These are phyloP conservation scores for Drosophila picticornis DNA, from an alignment of 2,888 invertebrate genomes.

Conservation along the genomic window DNA sequence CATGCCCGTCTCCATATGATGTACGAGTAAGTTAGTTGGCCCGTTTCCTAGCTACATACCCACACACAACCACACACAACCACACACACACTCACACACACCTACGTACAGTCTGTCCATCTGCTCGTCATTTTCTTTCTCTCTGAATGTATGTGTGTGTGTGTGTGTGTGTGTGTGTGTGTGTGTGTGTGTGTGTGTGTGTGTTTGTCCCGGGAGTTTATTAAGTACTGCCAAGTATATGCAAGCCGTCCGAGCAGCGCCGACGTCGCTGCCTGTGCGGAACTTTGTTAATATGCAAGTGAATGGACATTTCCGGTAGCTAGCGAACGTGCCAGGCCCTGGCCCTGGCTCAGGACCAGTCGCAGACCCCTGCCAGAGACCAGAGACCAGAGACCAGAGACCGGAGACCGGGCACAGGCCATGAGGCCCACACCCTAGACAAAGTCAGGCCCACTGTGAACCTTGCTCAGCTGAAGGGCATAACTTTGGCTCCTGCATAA, in stretches of 20 bases:
- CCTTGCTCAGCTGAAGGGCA: conserved; percentile 49
- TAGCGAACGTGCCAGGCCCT: conserved; percentile 68
- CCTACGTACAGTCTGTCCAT: conserved; percentile 13
- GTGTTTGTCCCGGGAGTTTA: conserved; percentile 67
- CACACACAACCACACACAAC: not conserved
- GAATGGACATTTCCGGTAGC: conserved; percentile 82
- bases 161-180: conserved; percentile 5
- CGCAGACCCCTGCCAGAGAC: conserved; percentile 6
- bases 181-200: conserved; percentile 9
- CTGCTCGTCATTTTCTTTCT: conserved; percentile 37
- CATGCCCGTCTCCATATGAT: conserved; percentile 47
- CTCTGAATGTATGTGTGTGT: conserved; percentile 3
- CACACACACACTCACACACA: not conserved
- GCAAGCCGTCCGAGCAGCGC: conserved; percentile 52
- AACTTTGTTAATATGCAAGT: conserved; percentile 80
- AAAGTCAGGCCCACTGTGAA: conserved; percentile 45
- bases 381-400: conserved; percentile 38
- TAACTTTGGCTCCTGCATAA: conserved; percentile 30
- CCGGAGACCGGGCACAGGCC: conserved; percentile 25
- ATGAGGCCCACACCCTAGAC: conserved; percentile 9
- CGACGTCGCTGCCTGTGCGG: conserved; percentile 64
- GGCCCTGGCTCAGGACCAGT: conserved; percentile 3
- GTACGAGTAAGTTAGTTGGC: conserved; percentile 67
- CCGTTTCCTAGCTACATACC: conserved; percentile 35
- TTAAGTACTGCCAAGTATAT: conserved; percentile 76